phyloP scores from a whole-genome alignment of 2,113 vertebrate species.

The Pygoscelis antarcticus region DNA sequence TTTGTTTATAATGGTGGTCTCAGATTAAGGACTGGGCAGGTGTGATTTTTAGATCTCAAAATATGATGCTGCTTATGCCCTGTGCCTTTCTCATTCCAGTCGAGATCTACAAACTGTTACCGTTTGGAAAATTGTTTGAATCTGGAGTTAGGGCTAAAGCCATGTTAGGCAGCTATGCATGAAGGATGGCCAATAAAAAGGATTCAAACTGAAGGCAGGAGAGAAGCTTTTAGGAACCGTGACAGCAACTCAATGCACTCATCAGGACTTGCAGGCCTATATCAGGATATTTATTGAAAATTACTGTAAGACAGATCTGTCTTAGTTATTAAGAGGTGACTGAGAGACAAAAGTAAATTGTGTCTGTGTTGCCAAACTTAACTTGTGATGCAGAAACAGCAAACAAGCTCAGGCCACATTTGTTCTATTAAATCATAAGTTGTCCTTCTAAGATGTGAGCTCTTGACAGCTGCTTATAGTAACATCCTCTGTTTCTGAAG shows the following conservation, averaged over 20 bases:
- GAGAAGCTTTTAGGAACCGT: background rate
- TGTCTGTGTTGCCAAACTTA: background rate
- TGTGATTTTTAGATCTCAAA: background rate
- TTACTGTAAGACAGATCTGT: background rate
- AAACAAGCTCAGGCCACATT: background rate
- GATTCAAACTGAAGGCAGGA: background rate
- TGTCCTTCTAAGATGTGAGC: background rate
- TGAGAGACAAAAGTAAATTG: background rate
- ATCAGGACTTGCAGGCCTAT: background rate
- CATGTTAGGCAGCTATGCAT: too few species aligned
- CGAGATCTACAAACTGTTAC: background rate
- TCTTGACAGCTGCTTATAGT: too few species aligned
- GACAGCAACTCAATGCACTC: background rate
- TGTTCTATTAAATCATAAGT: background rate
- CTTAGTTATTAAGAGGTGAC: background rate
- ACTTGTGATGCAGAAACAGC: background rate
- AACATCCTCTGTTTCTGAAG: background rate
- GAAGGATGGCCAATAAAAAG: background rate
- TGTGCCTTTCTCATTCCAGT: background rate
- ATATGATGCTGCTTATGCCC: background rate
- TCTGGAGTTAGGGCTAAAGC: background rate
- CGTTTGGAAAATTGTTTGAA: background rate
- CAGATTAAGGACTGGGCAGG: background rate
- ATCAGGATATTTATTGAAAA: background rate
- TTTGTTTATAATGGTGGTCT: background rate